Base-by-base conservation (phyloP, 2,113 vertebrate species). In the Epinephelus cyanopodus region DNA sequence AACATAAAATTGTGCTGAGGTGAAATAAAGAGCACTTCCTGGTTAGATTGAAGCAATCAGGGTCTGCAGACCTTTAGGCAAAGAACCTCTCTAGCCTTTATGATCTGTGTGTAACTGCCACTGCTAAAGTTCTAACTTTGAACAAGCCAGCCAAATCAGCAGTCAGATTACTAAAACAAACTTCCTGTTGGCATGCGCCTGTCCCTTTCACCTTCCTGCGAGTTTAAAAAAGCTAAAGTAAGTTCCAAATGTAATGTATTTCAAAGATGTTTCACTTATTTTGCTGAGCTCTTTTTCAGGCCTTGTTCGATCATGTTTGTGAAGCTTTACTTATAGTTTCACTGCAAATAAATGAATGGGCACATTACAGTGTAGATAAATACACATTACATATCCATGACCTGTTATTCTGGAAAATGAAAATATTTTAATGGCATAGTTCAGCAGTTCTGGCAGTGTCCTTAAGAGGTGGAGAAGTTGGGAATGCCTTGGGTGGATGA, bases 381-480 rank as follows among this genome's bases (percentile, higher is more conserved):
- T 25, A 45, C 4, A 50, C 25, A 48, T 15, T 14, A 4, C 2
- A 58, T 39, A 29, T 29, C 29, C 4, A 39, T 42, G 39, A 42
- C 6, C 39, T 9, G 10, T 42, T 42, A 42, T 42, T 42, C 39
- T 42, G 10, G 4, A 29, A 29, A 29, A 29, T 42, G 39, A 10
- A 13, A 47, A 13, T 17, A 27, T 42, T 21, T 45, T 7, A 27
- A 39, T 63, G 25, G 5, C 50, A 47, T 1, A 61, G 29, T 23
- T 60, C 53, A 58, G 60, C 60, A 50, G 1, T 5, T 66, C 19
- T 78, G 45, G 18, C 18, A 23, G n/a, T 56, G 25, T 67, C 10
- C 60, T 19, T 18, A 60, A 48, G 37, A 25, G 68, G 60, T 48
- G 73, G 54, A 76, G n/a, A 54, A 18, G 29, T 52, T 72, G 25